phyloP scores from a whole-genome alignment of 2,888 invertebrate genomes.

The Lasioglossum villosulum region DNA sequence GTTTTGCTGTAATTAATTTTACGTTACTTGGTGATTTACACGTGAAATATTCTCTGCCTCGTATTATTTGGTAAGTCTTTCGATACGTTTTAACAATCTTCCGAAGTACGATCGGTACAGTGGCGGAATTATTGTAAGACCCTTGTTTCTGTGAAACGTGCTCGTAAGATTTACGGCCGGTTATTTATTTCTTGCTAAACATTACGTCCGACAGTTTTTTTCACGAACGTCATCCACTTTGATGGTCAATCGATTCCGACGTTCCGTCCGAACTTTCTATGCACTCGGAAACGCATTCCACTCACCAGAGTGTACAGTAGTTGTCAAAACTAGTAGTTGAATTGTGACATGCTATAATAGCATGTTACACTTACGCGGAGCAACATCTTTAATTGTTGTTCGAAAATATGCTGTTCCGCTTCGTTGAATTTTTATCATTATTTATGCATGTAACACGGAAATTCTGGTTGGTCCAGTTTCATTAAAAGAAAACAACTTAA shows the following conservation, averaged over 20 bases:
- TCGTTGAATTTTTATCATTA: neutral
- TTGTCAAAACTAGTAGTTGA: constrained; percentile 50
- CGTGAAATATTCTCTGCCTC: constrained; percentile 69
- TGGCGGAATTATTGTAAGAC: constrained; percentile 29
- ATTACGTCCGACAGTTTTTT: constrained; percentile 21
- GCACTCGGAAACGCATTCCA: constrained; percentile 4
- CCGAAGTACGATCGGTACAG: constrained; percentile 12
- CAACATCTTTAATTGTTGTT: constrained; percentile 25
- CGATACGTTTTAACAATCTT: neutral
- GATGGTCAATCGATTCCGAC: constrained; percentile 8
- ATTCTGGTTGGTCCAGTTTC: neutral
- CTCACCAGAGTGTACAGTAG: constrained; percentile 56
- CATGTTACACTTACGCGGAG: constrained; percentile 37
- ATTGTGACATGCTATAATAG: constrained; percentile 53
- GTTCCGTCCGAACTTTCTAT: constrained; percentile 10
- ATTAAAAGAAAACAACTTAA: constrained; percentile 17
- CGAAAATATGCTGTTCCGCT: neutral
- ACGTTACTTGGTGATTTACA: constrained; percentile 73
- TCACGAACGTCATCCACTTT: neutral
- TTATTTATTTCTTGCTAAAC: constrained; percentile 74
- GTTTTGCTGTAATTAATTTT: constrained; percentile 81
- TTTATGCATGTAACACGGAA: neutral
- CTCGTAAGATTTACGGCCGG: constrained; percentile 77
- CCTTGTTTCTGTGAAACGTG: constrained; percentile 73
- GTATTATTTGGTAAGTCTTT: constrained; percentile 77